A percentile compares a stretch with the other conserved stretches of the same genome.
phyloP scores from a whole-genome alignment of 2,888 invertebrate genomes.

The Lepidochrysops patricia region DNA sequence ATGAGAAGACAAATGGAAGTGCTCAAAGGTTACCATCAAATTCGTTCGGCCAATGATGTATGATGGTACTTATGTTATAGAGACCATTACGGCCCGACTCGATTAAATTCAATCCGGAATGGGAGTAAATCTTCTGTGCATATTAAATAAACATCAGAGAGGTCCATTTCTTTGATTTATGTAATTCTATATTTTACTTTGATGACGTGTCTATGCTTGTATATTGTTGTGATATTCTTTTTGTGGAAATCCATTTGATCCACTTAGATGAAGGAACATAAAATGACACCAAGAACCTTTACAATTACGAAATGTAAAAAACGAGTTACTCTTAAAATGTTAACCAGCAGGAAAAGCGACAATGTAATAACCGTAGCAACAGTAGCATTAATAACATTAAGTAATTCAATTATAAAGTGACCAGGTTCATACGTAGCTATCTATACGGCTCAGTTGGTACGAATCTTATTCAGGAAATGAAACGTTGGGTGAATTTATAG shows the following conservation, averaged over 20 bases:
- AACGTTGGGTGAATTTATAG: slow-evolving; percentile 62
- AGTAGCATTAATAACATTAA: neutral
- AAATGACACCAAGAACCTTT: too few species aligned
- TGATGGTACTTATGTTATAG: slow-evolving; percentile 38
- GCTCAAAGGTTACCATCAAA: slow-evolving; percentile 18
- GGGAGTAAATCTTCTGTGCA: slow-evolving; percentile 66
- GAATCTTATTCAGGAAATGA: slow-evolving; percentile 68
- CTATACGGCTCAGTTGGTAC: slow-evolving; percentile 38
- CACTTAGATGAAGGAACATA: too few species aligned
- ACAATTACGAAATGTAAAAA: too few species aligned
- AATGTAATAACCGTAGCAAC: too few species aligned
- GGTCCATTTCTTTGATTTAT: slow-evolving; percentile 56
- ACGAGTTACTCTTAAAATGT: too few species aligned
- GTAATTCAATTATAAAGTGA: slow-evolving; percentile 9
- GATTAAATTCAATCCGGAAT: slow-evolving; percentile 66
- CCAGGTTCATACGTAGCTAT: slow-evolving; percentile 17
- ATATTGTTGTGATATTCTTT: neutral
- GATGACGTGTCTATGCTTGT: neutral
- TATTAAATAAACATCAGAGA: slow-evolving; percentile 64
- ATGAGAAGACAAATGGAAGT: slow-evolving; percentile 24
- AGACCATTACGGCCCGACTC: slow-evolving; percentile 50
- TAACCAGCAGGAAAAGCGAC: too few species aligned
- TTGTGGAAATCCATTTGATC: neutral
- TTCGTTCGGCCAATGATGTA: slow-evolving; percentile 26
- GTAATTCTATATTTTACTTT: neutral